Evolutionary conservation across 2,888 invertebrate species (phyloP), one percentile per base, ranked within the genome.

Genomic region (Fissipunctia ypsillon): DNA sequence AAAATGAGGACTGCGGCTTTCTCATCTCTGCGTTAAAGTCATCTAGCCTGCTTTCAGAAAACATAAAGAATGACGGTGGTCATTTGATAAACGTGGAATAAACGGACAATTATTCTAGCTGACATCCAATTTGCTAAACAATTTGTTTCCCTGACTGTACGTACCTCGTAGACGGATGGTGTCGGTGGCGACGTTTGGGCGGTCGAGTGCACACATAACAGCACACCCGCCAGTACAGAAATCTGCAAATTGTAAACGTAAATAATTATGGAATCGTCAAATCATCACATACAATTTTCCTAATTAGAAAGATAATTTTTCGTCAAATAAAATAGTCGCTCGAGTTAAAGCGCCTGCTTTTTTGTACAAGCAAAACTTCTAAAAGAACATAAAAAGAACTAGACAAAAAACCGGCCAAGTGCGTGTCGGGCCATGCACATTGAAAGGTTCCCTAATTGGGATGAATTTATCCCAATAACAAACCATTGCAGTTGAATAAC

Each of bases 141-240:
- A 41, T 22, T 22, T 5, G 19, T 10, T 22, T 56, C 41, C 3
- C 3, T 25, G 19, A 5, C 2, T 38, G 4, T 22, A 6, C 22
- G 14, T 69, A 90, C 93, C 92, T 91, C 3, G 87, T 74, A 1
- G 90, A 87, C 1, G 78, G 88, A 38, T 92, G 91, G 73, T 93
- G 94, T 0, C 95, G 93, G 45, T 96, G 95, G 28, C 96, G 92
- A 70, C 96, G 95, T 73, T 96, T 95, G 0, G 98, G 98, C 28
- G 97, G 98, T 35, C 98, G 97, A 0, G 98, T 98, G 93, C 99
- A 99, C 64, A 98, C 97, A 93, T 98, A 99, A 90, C 99, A 99
- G 90, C 99, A 99, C 5, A 98, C 98, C 73, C 98, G 97, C 99
- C 99, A 99, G 91, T 99, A 99, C n/a, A 99, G 94, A 90, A 99